phyloP scores from a whole-genome alignment of 1,140 invertebrate genomes.

The Euschistus heros region DNA sequence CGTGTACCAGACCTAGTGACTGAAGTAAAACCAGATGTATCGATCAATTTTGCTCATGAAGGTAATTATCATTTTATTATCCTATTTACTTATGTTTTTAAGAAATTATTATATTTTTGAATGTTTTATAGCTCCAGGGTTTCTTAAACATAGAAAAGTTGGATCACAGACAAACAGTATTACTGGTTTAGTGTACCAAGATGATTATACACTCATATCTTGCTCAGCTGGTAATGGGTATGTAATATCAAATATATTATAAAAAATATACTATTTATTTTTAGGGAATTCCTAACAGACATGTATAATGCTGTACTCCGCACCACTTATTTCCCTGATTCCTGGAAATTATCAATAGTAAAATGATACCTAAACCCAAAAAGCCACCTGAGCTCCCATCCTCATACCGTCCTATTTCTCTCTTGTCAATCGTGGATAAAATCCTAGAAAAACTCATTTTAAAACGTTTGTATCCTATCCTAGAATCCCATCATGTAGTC shows the following conservation, averaged over 20 bases:
- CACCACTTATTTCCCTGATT: too few relatives aligned
- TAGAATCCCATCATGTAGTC: too few relatives aligned
- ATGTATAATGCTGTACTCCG: too few relatives aligned
- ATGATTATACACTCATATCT: conserved; percentile 62
- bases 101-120: background rate
- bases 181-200: conserved; percentile 67
- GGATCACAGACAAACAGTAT: conserved; percentile 45
- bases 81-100: background rate
- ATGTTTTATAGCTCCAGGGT: background rate
- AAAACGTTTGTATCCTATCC: too few relatives aligned
- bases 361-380: too few relatives aligned
- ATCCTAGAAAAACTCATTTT: too few relatives aligned
- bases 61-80: background rate
- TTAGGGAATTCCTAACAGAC: too few relatives aligned
- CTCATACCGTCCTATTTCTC: too few relatives aligned
- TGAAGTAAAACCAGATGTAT: conserved; percentile 29
- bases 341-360: too few relatives aligned
- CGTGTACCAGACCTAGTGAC: conserved; percentile 23
- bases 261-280: too few relatives aligned
- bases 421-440: too few relatives aligned
- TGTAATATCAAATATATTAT: background rate
- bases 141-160: background rate
- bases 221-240: conserved; percentile 70
- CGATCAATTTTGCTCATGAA: conserved; percentile 32
- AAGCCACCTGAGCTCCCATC: too few relatives aligned